Evolutionary conservation across 1,140 invertebrate species (phyloP), one percentile per base, ranked within the genome.

Genomic region (Bombus pyrosoma): DNA sequence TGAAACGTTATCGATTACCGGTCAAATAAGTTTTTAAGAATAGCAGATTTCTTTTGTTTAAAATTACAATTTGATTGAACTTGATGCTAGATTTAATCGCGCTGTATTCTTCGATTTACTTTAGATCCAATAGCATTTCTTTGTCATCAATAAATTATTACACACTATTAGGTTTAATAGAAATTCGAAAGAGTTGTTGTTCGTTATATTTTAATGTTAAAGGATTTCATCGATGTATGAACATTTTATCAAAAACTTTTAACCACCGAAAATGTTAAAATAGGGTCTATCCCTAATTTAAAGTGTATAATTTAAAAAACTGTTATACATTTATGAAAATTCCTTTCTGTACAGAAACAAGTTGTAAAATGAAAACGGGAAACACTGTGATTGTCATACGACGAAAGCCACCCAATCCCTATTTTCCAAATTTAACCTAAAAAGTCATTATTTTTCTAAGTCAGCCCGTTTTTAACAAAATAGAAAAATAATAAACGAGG

Each of bases 371-470:
- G 32, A 2, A 32, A 80, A 73, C 32, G 28, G 66, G 68, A 80
- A 73, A 64, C 77, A 43, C 53, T 72, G 64, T 47, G 25, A 34
- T 13, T 39, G 34, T 37, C 68, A 10, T 32, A 13, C 9, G 9
- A 53, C 3, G 39, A 53, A 53, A 18, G 15, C 37, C 41, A 37
- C 0, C 12, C 18, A 28, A n/a, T 59, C 28, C 34, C 53, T 71
- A 79, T 62, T 78, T 83, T 78, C 41, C 25, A 32, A 64, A 59
- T 25, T 1, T 53, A 37, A 10, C 28, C 32, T 12, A 69, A 59
- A 79, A 62, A 62, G 47, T 59, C 13, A 37, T 53, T 84, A 84
- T 84, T 84, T 84, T 84, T 84, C 59, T 75, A 82, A 68, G 12
- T 13, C 32, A 34, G 25, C 3, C 1, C 22, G 9, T 22, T 68